Evolutionary conservation across 2,113 vertebrate species (phyloP).

Genomic region (Takifugu flavidus): DNA sequence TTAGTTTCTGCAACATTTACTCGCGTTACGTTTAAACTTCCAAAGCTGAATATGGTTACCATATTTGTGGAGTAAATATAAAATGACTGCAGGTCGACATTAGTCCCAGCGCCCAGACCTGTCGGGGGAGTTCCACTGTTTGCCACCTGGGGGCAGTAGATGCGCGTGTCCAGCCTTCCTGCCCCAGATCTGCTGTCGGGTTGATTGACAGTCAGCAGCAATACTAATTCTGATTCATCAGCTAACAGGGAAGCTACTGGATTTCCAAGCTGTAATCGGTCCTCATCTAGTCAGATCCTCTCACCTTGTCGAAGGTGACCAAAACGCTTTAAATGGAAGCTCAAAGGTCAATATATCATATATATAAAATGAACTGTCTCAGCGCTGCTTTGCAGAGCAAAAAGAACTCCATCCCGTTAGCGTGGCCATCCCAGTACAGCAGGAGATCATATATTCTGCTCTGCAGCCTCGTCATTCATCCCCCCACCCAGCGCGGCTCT

Average conservation of each 20-base stretch:
- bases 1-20: too few species aligned
- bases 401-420: slow-evolving; percentile 25
- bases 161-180: slow-evolving; percentile 12
- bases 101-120: neutral
- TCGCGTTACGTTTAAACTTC: too few species aligned
- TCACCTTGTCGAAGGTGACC: too few species aligned
- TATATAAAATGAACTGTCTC: neutral
- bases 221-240: slow-evolving; percentile 73
- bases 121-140: slow-evolving; percentile 15
- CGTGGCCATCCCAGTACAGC: slow-evolving; percentile 12
- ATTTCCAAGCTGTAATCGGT: slow-evolving; percentile 6
- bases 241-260: too few species aligned
- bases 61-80: too few species aligned
- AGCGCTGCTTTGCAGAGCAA: neutral
- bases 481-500: slow-evolving; percentile 30
- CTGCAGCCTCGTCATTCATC: slow-evolving; percentile 57
- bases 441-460: slow-evolving; percentile 33
- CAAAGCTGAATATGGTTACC: too few species aligned
- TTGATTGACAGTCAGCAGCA: slow-evolving; percentile 27
- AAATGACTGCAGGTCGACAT: too few species aligned
- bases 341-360: too few species aligned
- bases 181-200: slow-evolving; percentile 8
- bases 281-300: neutral
- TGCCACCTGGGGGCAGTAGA: slow-evolving; percentile 68
- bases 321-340: too few species aligned